A percentile compares a stretch with the other conserved stretches of the same genome.
phyloP scores from a whole-genome alignment of 2,888 invertebrate species.

The Halictus ligatus region DNA sequence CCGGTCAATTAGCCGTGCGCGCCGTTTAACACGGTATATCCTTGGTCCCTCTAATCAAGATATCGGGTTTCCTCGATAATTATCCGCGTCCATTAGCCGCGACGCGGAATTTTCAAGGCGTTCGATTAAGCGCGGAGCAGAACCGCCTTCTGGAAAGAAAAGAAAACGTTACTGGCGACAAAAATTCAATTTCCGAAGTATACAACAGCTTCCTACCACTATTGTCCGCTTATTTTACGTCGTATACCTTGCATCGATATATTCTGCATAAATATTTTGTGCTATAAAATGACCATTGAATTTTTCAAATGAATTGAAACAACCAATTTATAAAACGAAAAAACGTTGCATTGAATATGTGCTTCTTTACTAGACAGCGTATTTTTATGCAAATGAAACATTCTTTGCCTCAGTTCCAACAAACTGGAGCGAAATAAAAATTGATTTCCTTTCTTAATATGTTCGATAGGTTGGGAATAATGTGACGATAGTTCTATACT shows the following conservation, averaged over 20 bases:
- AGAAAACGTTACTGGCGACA: neutral
- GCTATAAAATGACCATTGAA: neutral
- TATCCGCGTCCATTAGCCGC: conserved; percentile 47
- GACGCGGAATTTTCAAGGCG: conserved; percentile 19
- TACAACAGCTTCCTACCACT: neutral
- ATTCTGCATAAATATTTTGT: neutral
- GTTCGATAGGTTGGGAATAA: too few species aligned
- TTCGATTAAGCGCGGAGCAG: neutral
- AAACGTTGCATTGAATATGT: too few species aligned
- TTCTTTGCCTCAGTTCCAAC: too few species aligned
- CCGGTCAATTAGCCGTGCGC: conserved; percentile 45
- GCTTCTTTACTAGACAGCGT: too few species aligned
- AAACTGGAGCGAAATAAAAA: too few species aligned
- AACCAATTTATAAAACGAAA: too few species aligned
- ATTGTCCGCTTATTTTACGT: neutral
- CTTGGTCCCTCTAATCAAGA: conserved; percentile 31
- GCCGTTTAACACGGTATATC: conserved; percentile 46
- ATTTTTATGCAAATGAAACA: too few species aligned
- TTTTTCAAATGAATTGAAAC: neutral
- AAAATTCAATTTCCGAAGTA: neutral
- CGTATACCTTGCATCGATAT: neutral
- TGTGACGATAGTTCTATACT: too few species aligned
- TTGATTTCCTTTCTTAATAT: too few species aligned
- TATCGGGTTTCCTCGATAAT: conserved; percentile 55
- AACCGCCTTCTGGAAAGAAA: neutral